Conservation (phyloP, 2,113 vertebrate species). For the Melospiza georgiana region DNA sequence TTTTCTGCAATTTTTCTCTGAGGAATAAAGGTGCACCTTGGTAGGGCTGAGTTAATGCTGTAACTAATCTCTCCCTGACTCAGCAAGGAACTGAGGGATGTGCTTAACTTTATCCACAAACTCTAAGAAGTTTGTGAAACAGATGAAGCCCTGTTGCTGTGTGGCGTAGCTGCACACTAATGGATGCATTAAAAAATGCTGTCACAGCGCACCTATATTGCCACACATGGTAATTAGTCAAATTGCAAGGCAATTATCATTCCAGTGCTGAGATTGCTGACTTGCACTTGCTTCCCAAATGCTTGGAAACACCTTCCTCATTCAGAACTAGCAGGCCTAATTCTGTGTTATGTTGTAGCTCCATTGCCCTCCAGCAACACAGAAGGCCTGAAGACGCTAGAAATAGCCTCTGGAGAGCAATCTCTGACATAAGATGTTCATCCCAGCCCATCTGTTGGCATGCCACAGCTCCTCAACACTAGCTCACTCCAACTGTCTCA, state of each 20-base stretch:
- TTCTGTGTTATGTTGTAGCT: not conserved
- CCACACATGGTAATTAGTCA: conserved; percentile 48
- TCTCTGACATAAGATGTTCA: conserved; percentile 11
- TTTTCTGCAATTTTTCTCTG: not conserved
- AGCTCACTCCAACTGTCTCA: not conserved
- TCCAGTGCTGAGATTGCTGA: not conserved
- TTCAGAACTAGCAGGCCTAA: conserved; percentile 4
- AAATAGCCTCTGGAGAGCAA: conserved; percentile 37
- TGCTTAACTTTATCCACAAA: not conserved
- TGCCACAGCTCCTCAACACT: not conserved
- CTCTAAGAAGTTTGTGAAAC: not conserved
- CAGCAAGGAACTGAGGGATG: not conserved
- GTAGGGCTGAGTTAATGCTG: not conserved
- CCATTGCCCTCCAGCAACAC: conserved; percentile 4
- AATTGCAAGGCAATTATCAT: conserved; percentile 40
- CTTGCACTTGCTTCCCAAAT: conserved; percentile 1
- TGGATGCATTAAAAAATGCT: not conserved
- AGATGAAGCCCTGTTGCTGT: not conserved
- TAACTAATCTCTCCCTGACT: not conserved
- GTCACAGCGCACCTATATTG: not conserved
- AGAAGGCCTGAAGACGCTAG: conserved; percentile 7
- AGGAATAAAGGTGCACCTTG: not conserved
- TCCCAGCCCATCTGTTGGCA: conserved; percentile 37
- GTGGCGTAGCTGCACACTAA: not conserved
- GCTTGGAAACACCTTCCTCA: conserved; percentile 20